Evolutionary conservation across 2,888 invertebrate genomes (phyloP).

Genomic region (Latrodectus hesperus): DNA sequence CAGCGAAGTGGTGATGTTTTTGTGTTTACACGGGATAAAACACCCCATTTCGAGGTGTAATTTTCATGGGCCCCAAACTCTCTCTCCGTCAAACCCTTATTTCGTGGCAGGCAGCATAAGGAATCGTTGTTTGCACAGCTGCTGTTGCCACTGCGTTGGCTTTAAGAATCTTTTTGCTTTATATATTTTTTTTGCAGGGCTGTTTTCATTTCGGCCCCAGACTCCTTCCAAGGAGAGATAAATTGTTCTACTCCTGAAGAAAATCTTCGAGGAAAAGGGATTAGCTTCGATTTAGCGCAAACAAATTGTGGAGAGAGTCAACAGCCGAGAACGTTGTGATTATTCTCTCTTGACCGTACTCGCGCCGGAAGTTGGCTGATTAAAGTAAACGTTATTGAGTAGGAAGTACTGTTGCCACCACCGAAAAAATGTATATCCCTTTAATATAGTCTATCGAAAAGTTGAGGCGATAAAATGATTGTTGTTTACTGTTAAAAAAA

Average conservation of each 20-base stretch:
- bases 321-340: conserved; percentile 16
- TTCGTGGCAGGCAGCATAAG: conserved; percentile 6
- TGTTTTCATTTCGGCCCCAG: neutral
- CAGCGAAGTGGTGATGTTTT: neutral
- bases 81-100: neutral
- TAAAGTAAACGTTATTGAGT: conserved; percentile 2
- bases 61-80: conserved; percentile 14
- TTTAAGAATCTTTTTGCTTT: neutral
- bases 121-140: conserved; percentile 52
- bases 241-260: conserved; percentile 26
- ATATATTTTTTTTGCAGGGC: neutral
- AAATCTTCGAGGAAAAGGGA: conserved; percentile 27
- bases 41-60: conserved; percentile 20
- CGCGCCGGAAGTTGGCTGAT: neutral
- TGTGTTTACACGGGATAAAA: conserved; percentile 27
- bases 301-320: conserved; percentile 44
- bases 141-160: conserved; percentile 4
- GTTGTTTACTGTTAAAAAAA: neutral
- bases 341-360: neutral
- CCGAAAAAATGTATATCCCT: neutral
- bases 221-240: conserved; percentile 20
- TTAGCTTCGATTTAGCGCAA: conserved; percentile 39
- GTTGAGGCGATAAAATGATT: neutral
- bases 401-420: neutral
- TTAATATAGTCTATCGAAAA: neutral